Conservation (phyloP, 1,140 invertebrate species). For the Ostrea edulis region DNA sequence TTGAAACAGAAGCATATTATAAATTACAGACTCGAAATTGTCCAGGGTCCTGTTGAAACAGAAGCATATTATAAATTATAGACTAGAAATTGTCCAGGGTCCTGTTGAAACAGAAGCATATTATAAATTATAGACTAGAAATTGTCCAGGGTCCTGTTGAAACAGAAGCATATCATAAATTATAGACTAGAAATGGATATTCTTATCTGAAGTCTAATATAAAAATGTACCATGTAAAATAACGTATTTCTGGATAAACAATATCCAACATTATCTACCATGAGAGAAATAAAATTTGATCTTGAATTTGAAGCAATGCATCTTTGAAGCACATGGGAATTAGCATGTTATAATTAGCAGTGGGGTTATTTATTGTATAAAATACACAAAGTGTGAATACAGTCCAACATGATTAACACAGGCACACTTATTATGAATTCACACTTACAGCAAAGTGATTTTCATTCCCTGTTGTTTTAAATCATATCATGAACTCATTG, state of each 20-base stretch:
- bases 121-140: too few species aligned
- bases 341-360: too few species aligned
- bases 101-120: conserved; percentile 57
- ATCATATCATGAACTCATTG: too few species aligned
- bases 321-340: too few species aligned
- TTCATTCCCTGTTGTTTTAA: too few species aligned
- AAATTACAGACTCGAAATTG: too few species aligned
- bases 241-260: neutral
- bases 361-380: too few species aligned
- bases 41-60: conserved; percentile 67
- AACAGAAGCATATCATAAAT: neutral
- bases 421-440: too few species aligned
- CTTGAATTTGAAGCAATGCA: too few species aligned
- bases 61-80: neutral
- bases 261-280: neutral
- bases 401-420: too few species aligned
- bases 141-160: conserved; percentile 71
- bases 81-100: conserved; percentile 73
- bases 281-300: neutral
- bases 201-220: neutral
- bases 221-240: neutral
- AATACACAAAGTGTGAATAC: too few species aligned
- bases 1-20: conserved; percentile 34
- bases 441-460: too few species aligned
- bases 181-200: neutral